phyloP scores from a whole-genome alignment of 2,113 vertebrate species.

The Montifringilla adamsi region DNA sequence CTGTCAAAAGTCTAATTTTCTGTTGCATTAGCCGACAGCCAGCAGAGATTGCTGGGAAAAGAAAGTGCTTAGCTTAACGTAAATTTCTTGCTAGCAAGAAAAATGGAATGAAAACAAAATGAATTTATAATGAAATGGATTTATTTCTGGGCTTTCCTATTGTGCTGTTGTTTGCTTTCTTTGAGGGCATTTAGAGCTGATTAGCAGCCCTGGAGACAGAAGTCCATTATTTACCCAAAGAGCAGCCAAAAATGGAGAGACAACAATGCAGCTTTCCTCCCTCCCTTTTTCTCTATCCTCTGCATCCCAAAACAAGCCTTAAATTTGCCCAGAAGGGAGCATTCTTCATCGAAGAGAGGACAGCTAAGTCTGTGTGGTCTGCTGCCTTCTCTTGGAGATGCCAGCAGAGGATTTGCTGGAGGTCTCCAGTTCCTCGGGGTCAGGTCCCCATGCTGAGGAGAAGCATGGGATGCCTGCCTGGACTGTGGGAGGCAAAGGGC shows the following conservation, averaged over 20 bases:
- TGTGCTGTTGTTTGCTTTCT: conserved; percentile 54
- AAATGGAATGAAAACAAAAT: conserved; percentile 56
- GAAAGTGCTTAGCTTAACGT: conserved; percentile 40
- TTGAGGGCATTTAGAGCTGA: conserved; percentile 24
- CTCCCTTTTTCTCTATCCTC: neutral
- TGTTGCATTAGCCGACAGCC: conserved; percentile 6
- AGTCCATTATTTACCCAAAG: conserved; percentile 39
- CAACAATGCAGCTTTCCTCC: neutral
- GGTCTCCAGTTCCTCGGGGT: neutral
- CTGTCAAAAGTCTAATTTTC: conserved; percentile 43
- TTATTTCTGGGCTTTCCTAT: conserved; percentile 40
- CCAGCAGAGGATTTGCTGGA: neutral
- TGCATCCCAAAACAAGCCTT: neutral
- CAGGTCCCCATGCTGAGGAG: neutral
- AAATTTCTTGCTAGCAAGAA: conserved; percentile 43
- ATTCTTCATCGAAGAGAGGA: neutral
- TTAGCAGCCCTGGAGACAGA: conserved; percentile 38
- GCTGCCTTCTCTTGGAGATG: neutral
- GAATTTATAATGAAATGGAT: conserved; percentile 64
- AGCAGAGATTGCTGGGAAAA: conserved; percentile 33
- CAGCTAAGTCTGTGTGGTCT: neutral
- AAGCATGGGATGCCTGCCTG: rapidly evolving
- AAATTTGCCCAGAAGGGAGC: neutral
- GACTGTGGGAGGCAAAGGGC: neutral
- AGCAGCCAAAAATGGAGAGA: neutral